Evolutionary conservation across 2,797 vertebrate species (phyloP), one percentile per base, ranked within the genome.

Genomic region (Adelosebastes latens): DNA sequence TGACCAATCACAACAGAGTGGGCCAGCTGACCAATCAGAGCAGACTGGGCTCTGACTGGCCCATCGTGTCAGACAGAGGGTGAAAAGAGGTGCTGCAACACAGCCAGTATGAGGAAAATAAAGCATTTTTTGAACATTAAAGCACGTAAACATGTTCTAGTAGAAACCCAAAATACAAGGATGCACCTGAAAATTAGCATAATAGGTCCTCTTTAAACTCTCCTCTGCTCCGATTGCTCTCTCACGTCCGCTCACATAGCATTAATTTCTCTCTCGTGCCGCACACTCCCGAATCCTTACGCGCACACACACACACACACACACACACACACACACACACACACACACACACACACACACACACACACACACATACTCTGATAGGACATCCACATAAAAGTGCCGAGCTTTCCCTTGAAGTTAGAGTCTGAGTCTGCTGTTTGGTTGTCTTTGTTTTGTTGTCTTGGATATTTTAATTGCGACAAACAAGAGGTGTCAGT

Each of bases 381-480:
- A 46, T 46, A 46, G 6, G 16, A 46, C 18, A 46, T 46, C 16
- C 20, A 62, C 60, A 62, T 34, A n/a, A 34, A 62, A 36, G 31
- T 31, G n/a, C 61, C 4, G 32, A 22, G 22, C 22, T 58, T 36
- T 34, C 32, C 32, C 3, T 27, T 39, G 22, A 24, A 25, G 61
- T 64, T 27, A 6, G 16, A 67, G 39, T 68, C 14, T 36, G n/a
- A 79, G 42, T 32, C 71, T 25, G 52, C 31, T 72, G 34, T 77
- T 42, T 22, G 64, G 55, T 49, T 49, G 46, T 49, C 46, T 49
- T 71, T 12, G 39, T 59, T 64, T 74, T 71, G n/a, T 76, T 70
- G 46, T 85, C 27, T 65, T 22, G 42, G n/a, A 39, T 29, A 65
- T 70, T 71, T 63, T 34, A 49, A 65, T 29, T 52, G 31, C 64